Evolutionary conservation across 2,888 invertebrate genomes (phyloP).

Genomic region (Dichetophora obliterata): DNA sequence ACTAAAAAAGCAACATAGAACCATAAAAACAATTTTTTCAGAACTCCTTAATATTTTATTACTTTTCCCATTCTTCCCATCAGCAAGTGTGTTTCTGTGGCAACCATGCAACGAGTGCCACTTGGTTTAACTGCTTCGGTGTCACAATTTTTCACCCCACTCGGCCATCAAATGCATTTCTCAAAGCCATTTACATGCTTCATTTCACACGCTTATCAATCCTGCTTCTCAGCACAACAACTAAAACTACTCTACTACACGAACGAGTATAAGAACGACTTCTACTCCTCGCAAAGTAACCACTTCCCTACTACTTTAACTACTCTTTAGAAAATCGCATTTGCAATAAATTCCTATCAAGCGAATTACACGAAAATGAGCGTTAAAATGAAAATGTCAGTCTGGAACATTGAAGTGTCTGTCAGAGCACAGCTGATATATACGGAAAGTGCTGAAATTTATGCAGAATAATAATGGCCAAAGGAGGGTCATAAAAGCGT

Average conservation of each 20-base stretch:
- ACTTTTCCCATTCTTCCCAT: background rate
- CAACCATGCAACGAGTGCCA: background rate
- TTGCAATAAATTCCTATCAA: slow-evolving; percentile 50
- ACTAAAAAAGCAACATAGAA: background rate
- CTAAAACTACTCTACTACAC: background rate
- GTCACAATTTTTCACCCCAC: background rate
- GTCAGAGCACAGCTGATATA: slow-evolving; percentile 15
- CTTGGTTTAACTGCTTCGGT: background rate
- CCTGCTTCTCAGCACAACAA: slow-evolving; percentile 1
- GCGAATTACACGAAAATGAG: slow-evolving; percentile 48
- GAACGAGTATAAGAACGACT: background rate
- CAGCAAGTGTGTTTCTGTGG: no score
- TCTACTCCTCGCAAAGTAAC: background rate
- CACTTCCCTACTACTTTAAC: background rate
- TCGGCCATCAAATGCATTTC: slow-evolving; percentile 24
- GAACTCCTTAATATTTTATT: background rate
- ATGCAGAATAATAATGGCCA: slow-evolving; percentile 30
- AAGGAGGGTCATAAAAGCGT: slow-evolving; percentile 1
- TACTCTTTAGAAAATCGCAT: slow-evolving; percentile 28
- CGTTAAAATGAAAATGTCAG: slow-evolving; percentile 51
- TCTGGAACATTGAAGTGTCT: slow-evolving; percentile 32
- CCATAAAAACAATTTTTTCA: background rate
- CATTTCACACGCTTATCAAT: slow-evolving; percentile 32
- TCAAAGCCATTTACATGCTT: slow-evolving; percentile 31
- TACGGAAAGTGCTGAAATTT: slow-evolving; percentile 28